Conservation (phyloP, 2,113 vertebrate species). For the Alethe diademata region DNA sequence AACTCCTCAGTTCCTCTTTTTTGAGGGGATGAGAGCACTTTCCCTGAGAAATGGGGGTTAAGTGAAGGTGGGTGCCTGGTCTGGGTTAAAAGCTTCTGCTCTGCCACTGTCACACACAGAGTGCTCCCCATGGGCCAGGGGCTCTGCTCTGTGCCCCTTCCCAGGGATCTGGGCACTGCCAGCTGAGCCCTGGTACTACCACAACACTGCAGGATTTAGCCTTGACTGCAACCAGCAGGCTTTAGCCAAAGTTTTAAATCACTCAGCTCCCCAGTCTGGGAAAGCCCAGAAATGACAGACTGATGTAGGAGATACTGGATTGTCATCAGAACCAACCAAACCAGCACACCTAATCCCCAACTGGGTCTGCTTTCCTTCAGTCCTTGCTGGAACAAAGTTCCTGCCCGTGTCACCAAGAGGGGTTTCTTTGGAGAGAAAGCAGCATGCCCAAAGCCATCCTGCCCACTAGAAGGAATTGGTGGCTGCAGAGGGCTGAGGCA, state of each 20-base stretch:
- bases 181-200: background rate
- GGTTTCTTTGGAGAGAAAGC: background rate
- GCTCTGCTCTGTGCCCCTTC: background rate
- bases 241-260: background rate
- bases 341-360: background rate
- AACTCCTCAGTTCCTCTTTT: background rate
- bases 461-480: background rate
- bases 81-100: background rate
- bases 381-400: background rate
- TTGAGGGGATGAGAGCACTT: background rate
- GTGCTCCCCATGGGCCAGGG: fast-evolving
- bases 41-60: background rate
- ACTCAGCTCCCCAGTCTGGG: background rate
- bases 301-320: background rate
- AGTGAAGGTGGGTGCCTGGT: background rate
- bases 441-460: background rate
- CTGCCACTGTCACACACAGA: background rate
- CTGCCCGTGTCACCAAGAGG: fast-evolving
- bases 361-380: background rate
- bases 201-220: background rate
- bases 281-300: background rate
- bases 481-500: background rate
- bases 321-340: background rate
- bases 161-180: background rate
- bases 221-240: fast-evolving